Evolutionary conservation across 2,113 vertebrate genomes (phyloP).

Genomic region (Henicopernis longicauda): DNA sequence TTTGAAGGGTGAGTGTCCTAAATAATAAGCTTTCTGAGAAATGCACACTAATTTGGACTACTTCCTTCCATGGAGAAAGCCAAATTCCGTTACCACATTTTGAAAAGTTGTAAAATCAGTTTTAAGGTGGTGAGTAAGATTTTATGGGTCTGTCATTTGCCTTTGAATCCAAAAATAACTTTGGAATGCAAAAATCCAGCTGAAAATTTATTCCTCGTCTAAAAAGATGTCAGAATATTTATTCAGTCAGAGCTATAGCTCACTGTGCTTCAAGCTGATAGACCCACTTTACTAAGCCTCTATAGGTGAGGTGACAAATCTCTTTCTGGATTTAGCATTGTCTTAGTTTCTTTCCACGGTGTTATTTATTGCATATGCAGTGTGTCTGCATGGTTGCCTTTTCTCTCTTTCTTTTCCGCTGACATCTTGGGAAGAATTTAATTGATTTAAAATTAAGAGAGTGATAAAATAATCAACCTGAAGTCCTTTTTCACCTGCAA

Average conservation of each 20-base stretch:
- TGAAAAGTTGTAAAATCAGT: not conserved
- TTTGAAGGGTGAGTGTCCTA: not conserved
- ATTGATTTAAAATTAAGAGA: not conserved
- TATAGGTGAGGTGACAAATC: not conserved
- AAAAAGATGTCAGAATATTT: not conserved
- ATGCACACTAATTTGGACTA: not conserved
- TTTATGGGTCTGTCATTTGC: not conserved
- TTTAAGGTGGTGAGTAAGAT: not conserved
- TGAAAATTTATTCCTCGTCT: not conserved
- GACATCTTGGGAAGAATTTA: not conserved
- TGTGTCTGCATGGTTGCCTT: not conserved
- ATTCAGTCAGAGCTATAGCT: not conserved
- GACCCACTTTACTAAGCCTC: not conserved
- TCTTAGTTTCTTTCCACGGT: not conserved
- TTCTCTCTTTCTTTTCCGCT: not conserved
- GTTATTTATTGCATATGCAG: not conserved
- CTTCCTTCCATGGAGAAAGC: not conserved
- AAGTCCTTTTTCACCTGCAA: not conserved
- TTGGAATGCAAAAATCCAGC: not conserved
- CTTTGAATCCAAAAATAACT: not conserved
- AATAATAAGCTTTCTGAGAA: not conserved
- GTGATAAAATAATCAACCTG: not conserved
- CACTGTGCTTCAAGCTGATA: not conserved
- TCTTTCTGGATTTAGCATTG: not conserved
- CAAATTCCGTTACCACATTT: not conserved